Conservation (phyloP, 2,113 vertebrate genomes). For the Ovibos moschatus region DNA sequence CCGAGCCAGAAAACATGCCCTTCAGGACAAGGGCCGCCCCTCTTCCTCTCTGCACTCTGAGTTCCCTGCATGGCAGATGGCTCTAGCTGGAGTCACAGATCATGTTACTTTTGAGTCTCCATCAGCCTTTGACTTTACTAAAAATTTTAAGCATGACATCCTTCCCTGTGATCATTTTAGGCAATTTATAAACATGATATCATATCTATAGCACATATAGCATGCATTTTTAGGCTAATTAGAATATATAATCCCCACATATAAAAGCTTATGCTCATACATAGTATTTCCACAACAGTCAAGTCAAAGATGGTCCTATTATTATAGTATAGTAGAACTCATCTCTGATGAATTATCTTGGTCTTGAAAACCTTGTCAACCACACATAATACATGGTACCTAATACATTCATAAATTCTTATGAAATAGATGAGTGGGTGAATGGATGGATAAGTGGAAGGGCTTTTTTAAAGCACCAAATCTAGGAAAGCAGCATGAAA, state of each 20-base stretch:
- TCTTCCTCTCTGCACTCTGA: background rate
- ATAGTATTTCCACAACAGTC: background rate
- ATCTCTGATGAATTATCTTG: constrained; percentile 7
- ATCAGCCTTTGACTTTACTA: background rate
- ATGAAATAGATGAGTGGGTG: background rate
- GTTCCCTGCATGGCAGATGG: background rate
- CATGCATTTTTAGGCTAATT: constrained; percentile 24
- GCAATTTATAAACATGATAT: constrained; percentile 12
- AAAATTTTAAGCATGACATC: background rate
- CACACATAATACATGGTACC: background rate
- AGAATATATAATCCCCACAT: constrained; percentile 16
- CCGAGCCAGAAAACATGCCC: background rate
- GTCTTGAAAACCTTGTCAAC: background rate
- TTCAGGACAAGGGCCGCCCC: background rate
- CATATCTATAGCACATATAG: background rate
- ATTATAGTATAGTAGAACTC: background rate
- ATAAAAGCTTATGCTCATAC: background rate
- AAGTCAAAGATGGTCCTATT: constrained; percentile 12
- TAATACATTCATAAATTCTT: background rate
- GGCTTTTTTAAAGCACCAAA: background rate
- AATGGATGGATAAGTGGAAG: background rate
- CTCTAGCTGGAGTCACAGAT: background rate
- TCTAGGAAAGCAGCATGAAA: background rate
- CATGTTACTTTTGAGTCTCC: background rate
- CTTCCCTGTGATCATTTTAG: background rate